Base-by-base conservation (phyloP, 2,113 vertebrate genomes). In the Chlorodrepanis virens region DNA sequence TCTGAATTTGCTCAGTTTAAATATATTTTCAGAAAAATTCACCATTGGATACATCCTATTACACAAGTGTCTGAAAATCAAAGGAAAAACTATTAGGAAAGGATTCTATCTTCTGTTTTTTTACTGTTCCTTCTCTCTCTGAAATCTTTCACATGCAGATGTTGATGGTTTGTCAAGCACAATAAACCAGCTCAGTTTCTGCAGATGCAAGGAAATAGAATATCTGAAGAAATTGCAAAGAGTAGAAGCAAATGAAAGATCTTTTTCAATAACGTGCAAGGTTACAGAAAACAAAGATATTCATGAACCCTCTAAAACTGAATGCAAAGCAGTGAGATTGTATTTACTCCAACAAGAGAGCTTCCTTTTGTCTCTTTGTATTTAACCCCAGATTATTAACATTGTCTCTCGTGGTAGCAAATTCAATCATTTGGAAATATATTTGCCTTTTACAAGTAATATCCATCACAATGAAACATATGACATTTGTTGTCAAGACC, bases 201-300 rank as follows among this genome's bases (percentile, higher is more conserved):
- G 78, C 90, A 93, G 60, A 78, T 60, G 40, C 60, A 70, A 80
- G 81, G 69, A 74, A 83, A 77, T 31, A 79, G 35, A 91, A 87
- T 94, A 95, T 87, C 79, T 23, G 19, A 88, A 89, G 86, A 85
- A 88, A 96, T 59, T 44, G 64, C 37, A 27, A 90, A 72, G 88
- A 90, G 90, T 75, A 79, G 82, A 93, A 97, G 79, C 67, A 93
- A 95, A 96, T 93, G 94, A 95, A 91, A 94, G 89, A 94, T 93
- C 81, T 97, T 90, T 94, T 96, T 91, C 96, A 91, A 89, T 90
- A 92, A 89, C 1, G 0, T 31, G 67, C 90, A 82, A 89, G 97
- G 95, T 92, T 94, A 95, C 0, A 0, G 82, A 91, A 85, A 96
- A 89, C 87, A 89, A 89, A 82, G 91, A 91, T 96, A 92, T 95